Evolutionary conservation across 2,113 vertebrate species (phyloP), one percentile per base, ranked within the genome.

Genomic region (Lophotis ruficrista): DNA sequence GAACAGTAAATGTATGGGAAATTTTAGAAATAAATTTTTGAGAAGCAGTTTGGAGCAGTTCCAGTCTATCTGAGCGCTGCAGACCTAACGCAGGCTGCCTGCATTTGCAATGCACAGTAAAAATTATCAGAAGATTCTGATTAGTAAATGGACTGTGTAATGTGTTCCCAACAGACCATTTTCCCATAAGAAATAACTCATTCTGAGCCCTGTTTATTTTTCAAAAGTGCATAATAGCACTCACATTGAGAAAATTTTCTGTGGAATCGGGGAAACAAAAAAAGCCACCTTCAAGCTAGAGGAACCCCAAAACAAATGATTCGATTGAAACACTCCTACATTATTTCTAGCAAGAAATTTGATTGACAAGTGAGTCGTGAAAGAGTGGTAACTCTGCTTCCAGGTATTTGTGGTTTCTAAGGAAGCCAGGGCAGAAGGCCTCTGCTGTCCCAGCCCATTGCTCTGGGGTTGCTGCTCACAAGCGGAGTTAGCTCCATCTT

Each of bases 51-150:
- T 96, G 93, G 96, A 94, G 93, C 71, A n/a, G 60, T 93, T 96
- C 88, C 96, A 94, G 79, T 35, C 84, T 96, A 93, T 95, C 93
- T 96, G 92, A 93, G 93, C 71, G 60, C 64, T 94, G 90, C 94
- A 96, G 93, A 77, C 77, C 85, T 86, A 85, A 92, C 14, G 2
- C 60, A 0, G 60, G 58, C 93, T 97, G 92, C 83, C 60, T 88
- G 47, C 83, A 83, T 93, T 96, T 96, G 76, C 83, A 92, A 92
- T 87, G 68, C 92, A 61, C 72, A 53, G 93, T 86, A 89, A 75
- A 94, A 94, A 92, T 81, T 78, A 94, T 93, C 93, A 90, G 79
- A 94, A 86, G 76, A 87, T 71, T 83, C 88, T 93, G 92, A 87
- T 96, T 93, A 89, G 90, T 54, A 88, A 93, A 78, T 87, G 88